Evolutionary conservation across 2,797 vertebrate species (phyloP).

Genomic region (Anniella stebbinsi): DNA sequence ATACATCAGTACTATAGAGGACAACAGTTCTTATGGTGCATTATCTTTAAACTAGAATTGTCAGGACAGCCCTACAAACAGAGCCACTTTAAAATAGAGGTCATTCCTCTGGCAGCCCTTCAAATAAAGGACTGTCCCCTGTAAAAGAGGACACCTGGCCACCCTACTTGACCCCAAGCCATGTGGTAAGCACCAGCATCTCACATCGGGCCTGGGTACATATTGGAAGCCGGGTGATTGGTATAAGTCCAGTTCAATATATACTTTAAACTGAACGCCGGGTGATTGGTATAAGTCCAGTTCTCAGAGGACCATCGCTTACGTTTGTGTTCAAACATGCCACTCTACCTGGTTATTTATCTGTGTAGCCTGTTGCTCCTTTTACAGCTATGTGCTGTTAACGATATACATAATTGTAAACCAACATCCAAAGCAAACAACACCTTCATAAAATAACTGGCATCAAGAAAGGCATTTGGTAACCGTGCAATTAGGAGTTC

Average conservation of each 20-base stretch:
- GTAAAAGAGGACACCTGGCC: no score
- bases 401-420: background rate
- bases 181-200: no score
- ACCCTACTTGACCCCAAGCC: no score
- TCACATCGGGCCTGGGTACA: background rate
- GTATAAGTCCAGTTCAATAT: background rate
- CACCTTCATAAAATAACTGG: background rate
- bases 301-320: background rate
- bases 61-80: no score
- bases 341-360: background rate
- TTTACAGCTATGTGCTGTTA: background rate
- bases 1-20: no score
- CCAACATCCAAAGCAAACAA: slow-evolving; percentile 2
- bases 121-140: no score
- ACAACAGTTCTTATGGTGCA: no score
- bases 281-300: background rate
- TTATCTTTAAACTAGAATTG: no score
- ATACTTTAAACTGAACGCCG: background rate
- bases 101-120: no score
- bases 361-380: background rate
- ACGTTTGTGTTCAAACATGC: background rate
- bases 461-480: background rate
- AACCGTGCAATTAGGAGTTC: slow-evolving; percentile 19
- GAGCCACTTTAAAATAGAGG: no score
- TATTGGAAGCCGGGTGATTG: background rate